phyloP scores from a whole-genome alignment of 2,888 invertebrate genomes.

The Corythucha ciliata region DNA sequence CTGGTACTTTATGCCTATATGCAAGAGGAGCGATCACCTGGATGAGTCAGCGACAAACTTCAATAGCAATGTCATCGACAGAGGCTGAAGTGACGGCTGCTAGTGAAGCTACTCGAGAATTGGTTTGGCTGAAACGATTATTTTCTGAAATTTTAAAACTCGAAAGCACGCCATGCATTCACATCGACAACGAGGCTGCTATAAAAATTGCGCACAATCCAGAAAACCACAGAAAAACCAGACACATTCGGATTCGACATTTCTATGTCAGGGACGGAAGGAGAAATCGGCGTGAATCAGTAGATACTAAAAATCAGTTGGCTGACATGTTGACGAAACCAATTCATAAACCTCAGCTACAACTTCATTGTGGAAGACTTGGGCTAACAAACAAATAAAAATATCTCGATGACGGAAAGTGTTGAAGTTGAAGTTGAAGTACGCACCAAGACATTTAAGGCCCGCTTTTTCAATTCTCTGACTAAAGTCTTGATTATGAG shows the following conservation, averaged over 20 bases:
- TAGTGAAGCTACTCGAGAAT: constrained; percentile 25
- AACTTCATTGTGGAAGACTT: no score
- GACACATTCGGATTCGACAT: constrained; percentile 34
- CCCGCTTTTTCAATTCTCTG: no score
- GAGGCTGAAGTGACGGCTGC: constrained; percentile 28
- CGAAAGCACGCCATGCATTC: constrained; percentile 34
- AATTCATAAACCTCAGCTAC: no score
- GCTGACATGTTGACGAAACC: constrained; percentile 11
- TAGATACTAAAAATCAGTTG: not conserved
- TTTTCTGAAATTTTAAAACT: constrained; percentile 34
- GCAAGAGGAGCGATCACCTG: not conserved
- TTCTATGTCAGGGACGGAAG: constrained; percentile 20
- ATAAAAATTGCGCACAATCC: constrained; percentile 37
- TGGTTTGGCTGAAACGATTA: constrained; percentile 37
- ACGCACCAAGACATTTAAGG: no score
- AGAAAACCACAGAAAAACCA: constrained; percentile 37
- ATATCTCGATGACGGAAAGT: no score
- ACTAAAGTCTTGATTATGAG: no score
- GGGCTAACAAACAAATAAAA: no score
- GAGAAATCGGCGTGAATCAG: not conserved
- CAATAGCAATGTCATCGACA: constrained; percentile 15
- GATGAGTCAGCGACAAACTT: constrained; percentile 8
- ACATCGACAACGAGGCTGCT: constrained; percentile 37
- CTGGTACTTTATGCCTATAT: constrained; percentile 2
- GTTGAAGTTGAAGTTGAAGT: no score